These are phyloP conservation scores for Drosophila persimilis DNA, from an alignment of 1,140 invertebrate species.

Conservation along the genomic window DNA sequence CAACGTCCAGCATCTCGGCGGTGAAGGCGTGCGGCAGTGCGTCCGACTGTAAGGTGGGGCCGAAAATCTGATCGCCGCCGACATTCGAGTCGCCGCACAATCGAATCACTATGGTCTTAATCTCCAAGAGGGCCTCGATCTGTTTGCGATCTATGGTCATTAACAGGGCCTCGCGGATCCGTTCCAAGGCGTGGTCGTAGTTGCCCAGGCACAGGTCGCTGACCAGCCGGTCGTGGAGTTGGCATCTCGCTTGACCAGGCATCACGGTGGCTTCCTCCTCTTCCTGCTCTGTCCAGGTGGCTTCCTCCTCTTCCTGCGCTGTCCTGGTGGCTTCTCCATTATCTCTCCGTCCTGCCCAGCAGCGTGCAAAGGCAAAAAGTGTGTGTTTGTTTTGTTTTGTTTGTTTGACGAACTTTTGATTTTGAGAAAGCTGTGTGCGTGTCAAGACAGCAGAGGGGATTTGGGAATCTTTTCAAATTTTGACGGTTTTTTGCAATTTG, in stretches of 20 bases:
- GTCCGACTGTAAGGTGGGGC: conserved; percentile 49
- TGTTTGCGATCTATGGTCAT: conserved; percentile 16
- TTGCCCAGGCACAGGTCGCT: conserved; percentile 44
- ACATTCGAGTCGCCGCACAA: conserved; percentile 25
- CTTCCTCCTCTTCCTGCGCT: too few species aligned
- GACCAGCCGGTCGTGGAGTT: conserved; percentile 30
- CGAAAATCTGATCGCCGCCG: conserved; percentile 27
- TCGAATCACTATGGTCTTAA: conserved; percentile 58
- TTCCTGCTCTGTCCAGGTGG: neutral
- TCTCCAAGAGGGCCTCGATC: conserved; percentile 48
- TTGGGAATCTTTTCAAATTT: neutral
- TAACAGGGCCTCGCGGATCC: conserved; percentile 43
- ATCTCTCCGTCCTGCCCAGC: conserved; percentile 12
- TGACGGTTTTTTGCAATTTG: neutral
- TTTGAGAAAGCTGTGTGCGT: conserved; percentile 16
- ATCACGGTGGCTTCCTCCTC: neutral
- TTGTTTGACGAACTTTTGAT: conserved; percentile 37
- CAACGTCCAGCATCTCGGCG: conserved; percentile 85
- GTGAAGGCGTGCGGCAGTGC: conserved; percentile 57
- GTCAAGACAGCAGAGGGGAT: neutral
- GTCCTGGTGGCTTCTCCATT: too few species aligned
- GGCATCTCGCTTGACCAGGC: neutral
- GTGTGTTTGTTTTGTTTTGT: conserved; percentile 32
- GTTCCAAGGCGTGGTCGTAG: conserved; percentile 44
- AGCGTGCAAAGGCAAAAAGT: conserved; percentile 71